Percentiles rank a stretch among this genome's conserved stretches.
Evolutionary conservation across 2,797 vertebrate genomes (phyloP).

Genomic region (Mus caroli): DNA sequence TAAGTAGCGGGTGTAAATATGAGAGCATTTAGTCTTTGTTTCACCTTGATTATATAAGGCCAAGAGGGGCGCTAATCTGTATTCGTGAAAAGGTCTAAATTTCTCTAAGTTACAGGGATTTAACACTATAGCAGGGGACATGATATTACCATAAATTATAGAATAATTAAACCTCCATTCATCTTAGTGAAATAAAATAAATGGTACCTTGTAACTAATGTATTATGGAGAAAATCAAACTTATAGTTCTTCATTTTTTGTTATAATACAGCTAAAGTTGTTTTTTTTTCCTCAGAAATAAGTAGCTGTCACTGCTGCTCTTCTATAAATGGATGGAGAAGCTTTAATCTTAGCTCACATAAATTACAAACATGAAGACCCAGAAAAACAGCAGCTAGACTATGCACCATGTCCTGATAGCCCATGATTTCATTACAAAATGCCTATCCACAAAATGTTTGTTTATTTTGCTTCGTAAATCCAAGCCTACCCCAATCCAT

Average conservation of each 20-base stretch:
- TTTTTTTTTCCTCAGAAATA: not conserved
- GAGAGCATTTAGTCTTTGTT: constrained; percentile 33
- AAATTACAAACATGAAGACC: not conserved
- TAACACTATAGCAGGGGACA: not conserved
- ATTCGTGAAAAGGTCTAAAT: constrained; percentile 5
- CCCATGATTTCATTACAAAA: not conserved
- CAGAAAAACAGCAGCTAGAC: not conserved
- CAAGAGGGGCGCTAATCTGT: not conserved
- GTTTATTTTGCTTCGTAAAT: not conserved
- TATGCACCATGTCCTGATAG: not conserved
- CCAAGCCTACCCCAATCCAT: not conserved
- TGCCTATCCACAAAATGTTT: not conserved
- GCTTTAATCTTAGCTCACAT: not conserved
- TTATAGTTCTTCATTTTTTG: not conserved
- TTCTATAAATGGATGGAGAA: not conserved
- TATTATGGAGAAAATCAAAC: constrained; percentile 38
- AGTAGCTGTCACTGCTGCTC: not conserved
- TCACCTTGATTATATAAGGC: not conserved
- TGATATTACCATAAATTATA: not conserved
- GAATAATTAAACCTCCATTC: constrained; percentile 12
- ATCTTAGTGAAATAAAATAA: constrained; percentile 57
- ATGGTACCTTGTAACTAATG: constrained; percentile 15
- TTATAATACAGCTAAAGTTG: not conserved
- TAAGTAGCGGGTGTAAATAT: constrained; percentile 6
- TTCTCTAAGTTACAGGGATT: constrained; percentile 5